Percentiles rank a stretch among this genome's conserved stretches.
Evolutionary conservation across 2,888 invertebrate genomes (phyloP).

Genomic region (Mythimna lalbum): DNA sequence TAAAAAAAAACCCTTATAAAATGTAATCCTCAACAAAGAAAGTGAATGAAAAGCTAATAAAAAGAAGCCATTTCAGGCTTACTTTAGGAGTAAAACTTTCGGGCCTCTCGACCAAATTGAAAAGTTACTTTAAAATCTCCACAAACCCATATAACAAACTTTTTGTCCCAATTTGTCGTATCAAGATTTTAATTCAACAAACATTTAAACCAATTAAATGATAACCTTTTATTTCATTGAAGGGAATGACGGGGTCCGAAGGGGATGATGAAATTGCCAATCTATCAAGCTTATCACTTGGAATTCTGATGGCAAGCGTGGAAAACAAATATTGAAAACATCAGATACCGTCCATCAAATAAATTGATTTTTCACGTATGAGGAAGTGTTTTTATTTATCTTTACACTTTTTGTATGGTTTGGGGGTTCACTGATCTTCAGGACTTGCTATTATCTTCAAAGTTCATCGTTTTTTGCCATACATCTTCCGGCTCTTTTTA

Average conservation of each 20-base stretch:
- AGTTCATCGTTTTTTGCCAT: background rate
- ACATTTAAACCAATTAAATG: conserved; percentile 40
- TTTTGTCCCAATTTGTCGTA: conserved; percentile 42
- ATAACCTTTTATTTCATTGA: conserved; percentile 33
- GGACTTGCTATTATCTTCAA: background rate
- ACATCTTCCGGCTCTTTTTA: no score
- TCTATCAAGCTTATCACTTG: conserved; percentile 37
- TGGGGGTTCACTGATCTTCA: background rate
- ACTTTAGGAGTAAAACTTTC: conserved; percentile 27
- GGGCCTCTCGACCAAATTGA: conserved; percentile 43
- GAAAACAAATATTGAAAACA: conserved; percentile 32
- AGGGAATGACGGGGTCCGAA: conserved; percentile 11
- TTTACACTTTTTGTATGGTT: background rate
- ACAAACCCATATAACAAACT: conserved; percentile 32
- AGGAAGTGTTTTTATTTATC: conserved; percentile 22
- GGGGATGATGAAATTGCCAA: conserved; percentile 21
- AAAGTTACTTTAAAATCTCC: conserved; percentile 51
- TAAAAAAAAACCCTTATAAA: conserved; percentile 24
- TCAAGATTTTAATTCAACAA: conserved; percentile 43
- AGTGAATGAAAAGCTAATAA: conserved; percentile 52
- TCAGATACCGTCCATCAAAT: conserved; percentile 32
- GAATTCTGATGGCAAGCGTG: conserved; percentile 29
- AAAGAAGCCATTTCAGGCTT: conserved; percentile 28
- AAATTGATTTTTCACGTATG: conserved; percentile 33
- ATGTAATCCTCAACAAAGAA: conserved; percentile 33